Conservation (phyloP, 2,797 vertebrate genomes). For the Phalloptychus januarius region DNA sequence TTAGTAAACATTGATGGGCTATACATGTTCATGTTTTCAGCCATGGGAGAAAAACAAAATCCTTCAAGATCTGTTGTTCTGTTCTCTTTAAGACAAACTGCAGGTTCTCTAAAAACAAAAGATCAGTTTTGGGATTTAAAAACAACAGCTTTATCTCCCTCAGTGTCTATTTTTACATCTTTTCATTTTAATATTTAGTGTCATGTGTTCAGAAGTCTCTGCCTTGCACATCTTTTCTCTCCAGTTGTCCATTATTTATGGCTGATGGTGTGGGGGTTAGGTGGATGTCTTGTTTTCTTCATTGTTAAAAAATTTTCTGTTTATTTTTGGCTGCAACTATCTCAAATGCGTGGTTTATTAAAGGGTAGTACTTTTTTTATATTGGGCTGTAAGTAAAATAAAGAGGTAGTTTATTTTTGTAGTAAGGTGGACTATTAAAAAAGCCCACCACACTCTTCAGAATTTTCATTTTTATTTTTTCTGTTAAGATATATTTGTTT, state of each 20-base stretch:
- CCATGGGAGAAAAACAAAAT: slow-evolving; percentile 38
- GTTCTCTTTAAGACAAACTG: slow-evolving; percentile 29
- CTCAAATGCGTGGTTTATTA: not conserved
- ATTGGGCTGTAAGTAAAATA: slow-evolving; percentile 1
- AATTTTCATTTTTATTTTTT: not conserved
- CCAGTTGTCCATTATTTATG: not conserved
- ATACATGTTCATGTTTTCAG: slow-evolving; percentile 72
- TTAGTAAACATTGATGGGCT: slow-evolving; percentile 61
- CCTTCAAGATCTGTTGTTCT: slow-evolving; percentile 59
- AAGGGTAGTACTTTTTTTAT: not conserved
- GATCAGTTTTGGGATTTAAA: slow-evolving; percentile 20
- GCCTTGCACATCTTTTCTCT: slow-evolving; percentile 2
- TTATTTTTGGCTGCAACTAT: not conserved
- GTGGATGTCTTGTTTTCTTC: not conserved
- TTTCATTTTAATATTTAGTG: slow-evolving; percentile 41
- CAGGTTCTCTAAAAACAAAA: slow-evolving; percentile 30
- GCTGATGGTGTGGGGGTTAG: no score
- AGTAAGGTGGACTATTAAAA: not conserved
- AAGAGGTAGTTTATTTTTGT: not conserved
- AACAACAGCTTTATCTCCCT: slow-evolving; percentile 16
- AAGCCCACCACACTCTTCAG: not conserved
- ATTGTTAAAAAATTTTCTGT: not conserved
- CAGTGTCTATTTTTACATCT: slow-evolving; percentile 28
- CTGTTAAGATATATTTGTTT: not conserved
- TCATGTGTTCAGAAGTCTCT: slow-evolving; percentile 2